Evolutionary conservation across 2,888 invertebrate genomes (phyloP), one percentile per base, ranked within the genome.

Genomic region (Caenorhabditis imperialis): DNA sequence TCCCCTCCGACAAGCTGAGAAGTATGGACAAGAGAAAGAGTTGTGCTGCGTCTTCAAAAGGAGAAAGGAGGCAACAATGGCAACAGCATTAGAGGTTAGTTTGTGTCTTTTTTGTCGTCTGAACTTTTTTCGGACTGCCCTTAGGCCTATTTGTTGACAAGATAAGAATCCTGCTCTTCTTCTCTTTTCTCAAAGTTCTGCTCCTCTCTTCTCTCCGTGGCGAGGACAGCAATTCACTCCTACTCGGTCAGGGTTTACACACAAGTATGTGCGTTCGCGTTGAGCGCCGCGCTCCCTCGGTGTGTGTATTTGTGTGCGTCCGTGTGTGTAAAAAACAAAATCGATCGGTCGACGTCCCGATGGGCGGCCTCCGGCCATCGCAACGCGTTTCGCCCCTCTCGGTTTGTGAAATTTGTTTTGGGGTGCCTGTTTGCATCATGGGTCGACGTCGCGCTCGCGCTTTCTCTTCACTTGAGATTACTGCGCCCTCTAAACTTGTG

Each of bases 201-300:
- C 7, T 6, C 6, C 10, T 30, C 30, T 30, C 30, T 30, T 30
- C 10, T 10, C 10, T 30, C 10, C 10, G 30, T 30, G 30, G n/a
- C n/a, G n/a, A n/a, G n/a, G n/a, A n/a, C n/a, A n/a, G n/a, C 30
- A 30, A 45, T 37, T 57, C 37, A 57, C 51, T 67, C 35, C 44
- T 58, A 55, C 67, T 67, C 7, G 51, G 50, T 51, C 57, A 67
- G 44, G 55, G 67, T 67, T 67, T 67, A 67, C 67, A 51, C 57
- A 58, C 50, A 20, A 57, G 50, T 67, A 27, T 51, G 57, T 45
- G 67, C 67, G 67, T 67, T 67, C 67, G 37, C 27, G 42, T 42
- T 14, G 22, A 35, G 48, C 47, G 44, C 23, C 18, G 33, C 48
- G 42, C 47, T 42, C 33, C 57, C 33, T 14, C 27, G 25, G 18